A percentile compares a stretch with the other conserved stretches of the same genome.
Evolutionary conservation across 53 echinoderm and acorn worm genomes (phyloP).

Genomic region (Paelopatides confundens): DNA sequence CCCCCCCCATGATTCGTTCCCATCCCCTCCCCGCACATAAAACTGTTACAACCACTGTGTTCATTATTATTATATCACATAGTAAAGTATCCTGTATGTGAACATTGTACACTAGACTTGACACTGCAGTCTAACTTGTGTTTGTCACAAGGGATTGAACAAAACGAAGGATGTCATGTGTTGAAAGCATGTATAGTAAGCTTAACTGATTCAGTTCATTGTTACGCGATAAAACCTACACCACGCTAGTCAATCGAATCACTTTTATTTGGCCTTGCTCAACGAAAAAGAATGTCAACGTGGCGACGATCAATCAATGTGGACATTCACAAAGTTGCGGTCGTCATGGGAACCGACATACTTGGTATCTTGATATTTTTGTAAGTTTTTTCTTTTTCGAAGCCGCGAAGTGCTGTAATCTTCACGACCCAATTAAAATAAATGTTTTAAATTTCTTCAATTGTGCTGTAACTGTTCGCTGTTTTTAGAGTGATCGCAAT

Average conservation of each 20-base stretch:
- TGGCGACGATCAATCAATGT: neutral
- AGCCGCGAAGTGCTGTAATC: neutral
- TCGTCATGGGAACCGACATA: neutral
- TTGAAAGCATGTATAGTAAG: too few relatives aligned
- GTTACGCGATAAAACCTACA: too few relatives aligned
- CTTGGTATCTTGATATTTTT: neutral
- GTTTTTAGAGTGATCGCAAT: neutral
- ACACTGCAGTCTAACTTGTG: too few relatives aligned
- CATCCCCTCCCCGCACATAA: too few relatives aligned
- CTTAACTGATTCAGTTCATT: too few relatives aligned
- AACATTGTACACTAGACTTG: too few relatives aligned
- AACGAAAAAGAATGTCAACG: neutral
- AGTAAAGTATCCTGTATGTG: too few relatives aligned
- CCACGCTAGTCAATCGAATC: neutral
- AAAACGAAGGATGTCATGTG: too few relatives aligned
- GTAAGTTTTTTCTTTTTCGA: neutral
- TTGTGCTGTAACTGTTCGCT: neutral
- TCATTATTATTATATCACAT: too few relatives aligned
- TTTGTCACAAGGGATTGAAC: too few relatives aligned
- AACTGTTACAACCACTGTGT: too few relatives aligned
- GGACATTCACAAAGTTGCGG: neutral
- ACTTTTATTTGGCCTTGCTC: neutral
- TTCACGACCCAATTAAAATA: slow-evolving; percentile 8
- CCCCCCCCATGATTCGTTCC: too few relatives aligned
- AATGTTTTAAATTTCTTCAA: neutral